Base-by-base conservation (phyloP, 92 coral and sea anemone species). In the Epizoanthus illoricatus region DNA sequence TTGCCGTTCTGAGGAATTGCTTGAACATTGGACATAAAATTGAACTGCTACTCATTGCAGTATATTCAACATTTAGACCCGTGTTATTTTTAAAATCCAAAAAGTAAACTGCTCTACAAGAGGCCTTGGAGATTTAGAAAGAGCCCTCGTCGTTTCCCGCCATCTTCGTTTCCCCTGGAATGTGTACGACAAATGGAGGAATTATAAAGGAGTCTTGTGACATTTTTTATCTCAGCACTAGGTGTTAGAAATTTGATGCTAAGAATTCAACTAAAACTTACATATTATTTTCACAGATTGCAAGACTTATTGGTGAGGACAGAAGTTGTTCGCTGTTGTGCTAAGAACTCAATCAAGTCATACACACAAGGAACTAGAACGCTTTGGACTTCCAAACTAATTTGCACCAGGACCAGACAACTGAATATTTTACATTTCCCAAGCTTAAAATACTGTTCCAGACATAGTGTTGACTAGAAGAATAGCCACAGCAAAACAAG, bases 1-100 rank as follows among this genome's bases (percentile, higher is more conserved):
- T 90, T 81, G 59, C 59, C 59, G 41, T 64, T 43, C 81, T 4
- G 43, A 63, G 19, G 39, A 4, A 54, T 64, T 63, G 59, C 58
- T 39, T 45, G 60, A 59, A 59, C 60, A 59, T 19, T 40, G 52
- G 8, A 60, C 40, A 36, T n/a, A 39, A 8, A 42, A 43, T 11
- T 9, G 13, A 52, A 9, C 56, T 52, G 56, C 9, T 49, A 49
- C 15, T 10, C 56, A 49, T 13, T 49, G 56, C 56, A 49, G 56
- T 49, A 49, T 13, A 49, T 13, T 49, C 56, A 33, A 24, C n/a
- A 11, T 47, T 39, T 39, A 78, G 13, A 78, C 13, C 71, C 19
- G 10, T 43, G 21, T 62, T 5, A 13, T 42, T 41, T 23, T 20
- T 42, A 43, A 42, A 56, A 57, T 43, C n/a, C 61, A 49, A 49